phyloP scores from a whole-genome alignment of 1,140 invertebrate species.

The Sitophilus oryzae region DNA sequence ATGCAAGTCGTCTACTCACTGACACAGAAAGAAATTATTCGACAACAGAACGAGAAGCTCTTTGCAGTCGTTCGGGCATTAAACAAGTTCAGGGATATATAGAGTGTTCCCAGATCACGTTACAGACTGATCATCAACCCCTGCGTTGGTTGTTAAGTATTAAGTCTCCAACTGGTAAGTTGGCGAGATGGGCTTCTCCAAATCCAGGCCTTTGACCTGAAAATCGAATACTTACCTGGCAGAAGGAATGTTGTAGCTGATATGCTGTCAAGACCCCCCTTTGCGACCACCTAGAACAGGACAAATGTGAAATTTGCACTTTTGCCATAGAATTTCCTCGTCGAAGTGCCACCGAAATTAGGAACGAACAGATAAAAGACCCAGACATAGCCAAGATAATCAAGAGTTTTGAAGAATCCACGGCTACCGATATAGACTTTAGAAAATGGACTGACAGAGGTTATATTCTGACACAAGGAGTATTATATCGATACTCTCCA shows the following conservation, averaged over 20 bases:
- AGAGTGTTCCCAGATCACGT: conserved; percentile 35
- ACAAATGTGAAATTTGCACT: too few species aligned
- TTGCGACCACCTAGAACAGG: not conserved
- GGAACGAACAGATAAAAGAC: conserved; percentile 19
- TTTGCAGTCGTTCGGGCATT: conserved; percentile 43
- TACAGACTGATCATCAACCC: conserved; percentile 35
- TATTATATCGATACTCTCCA: conserved; percentile 34
- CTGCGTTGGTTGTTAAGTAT: conserved; percentile 29
- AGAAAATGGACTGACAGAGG: conserved; percentile 28
- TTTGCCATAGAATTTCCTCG: conserved; percentile 1
- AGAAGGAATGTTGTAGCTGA: conserved; percentile 25
- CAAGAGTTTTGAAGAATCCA: conserved; percentile 18
- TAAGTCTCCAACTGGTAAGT: conserved; percentile 32
- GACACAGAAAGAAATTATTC: conserved; percentile 41
- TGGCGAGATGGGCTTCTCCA: conserved; percentile 31
- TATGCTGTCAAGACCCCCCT: conserved; percentile 12
- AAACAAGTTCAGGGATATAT: conserved; percentile 36
- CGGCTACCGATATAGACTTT: conserved; percentile 22
- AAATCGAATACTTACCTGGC: conserved; percentile 24
- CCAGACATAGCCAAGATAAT: conserved; percentile 16
- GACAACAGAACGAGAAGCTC: too few species aligned
- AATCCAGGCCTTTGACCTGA: conserved; percentile 21
- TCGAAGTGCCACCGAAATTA: not conserved
- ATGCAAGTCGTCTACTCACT: conserved; percentile 37
- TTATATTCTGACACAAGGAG: conserved; percentile 33